Evolutionary conservation across 2,113 vertebrate genomes (phyloP).

Genomic region (Gila orcuttii): DNA sequence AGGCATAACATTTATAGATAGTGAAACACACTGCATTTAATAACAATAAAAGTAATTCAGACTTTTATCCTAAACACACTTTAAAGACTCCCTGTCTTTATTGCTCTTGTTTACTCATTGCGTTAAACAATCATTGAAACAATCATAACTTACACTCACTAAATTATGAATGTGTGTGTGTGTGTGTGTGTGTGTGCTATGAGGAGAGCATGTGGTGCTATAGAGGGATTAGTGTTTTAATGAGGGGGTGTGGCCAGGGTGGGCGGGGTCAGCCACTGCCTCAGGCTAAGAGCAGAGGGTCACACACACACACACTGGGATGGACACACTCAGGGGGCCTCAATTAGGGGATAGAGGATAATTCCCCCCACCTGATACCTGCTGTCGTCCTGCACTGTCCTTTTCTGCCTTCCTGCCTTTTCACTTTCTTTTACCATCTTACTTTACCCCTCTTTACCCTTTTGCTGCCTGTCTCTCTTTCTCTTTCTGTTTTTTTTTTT

Average conservation of each 20-base stretch:
- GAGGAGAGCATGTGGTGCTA: slow-evolving; percentile 55
- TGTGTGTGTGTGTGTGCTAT: slow-evolving; percentile 32
- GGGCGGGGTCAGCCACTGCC: slow-evolving; percentile 58
- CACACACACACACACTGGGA: slow-evolving; percentile 49
- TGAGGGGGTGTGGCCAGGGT: slow-evolving; percentile 58
- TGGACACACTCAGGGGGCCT: slow-evolving; percentile 53
- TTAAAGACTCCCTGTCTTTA: neutral
- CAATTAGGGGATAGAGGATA: slow-evolving; percentile 57
- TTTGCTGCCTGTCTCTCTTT: neutral
- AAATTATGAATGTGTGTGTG: no score
- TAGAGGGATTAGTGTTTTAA: slow-evolving; percentile 62
- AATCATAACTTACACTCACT: no score
- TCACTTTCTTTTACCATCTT: slow-evolving; percentile 20
- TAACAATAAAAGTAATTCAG: neutral
- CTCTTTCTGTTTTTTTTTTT: neutral
- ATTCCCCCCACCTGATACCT: slow-evolving; percentile 63
- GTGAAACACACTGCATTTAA: neutral
- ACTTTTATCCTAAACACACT: neutral
- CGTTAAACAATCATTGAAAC: neutral
- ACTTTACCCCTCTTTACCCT: slow-evolving; percentile 33
- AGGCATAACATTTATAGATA: neutral
- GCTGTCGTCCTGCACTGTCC: slow-evolving; percentile 47
- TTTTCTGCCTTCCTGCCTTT: slow-evolving; percentile 15
- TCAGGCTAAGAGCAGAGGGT: slow-evolving; percentile 62
- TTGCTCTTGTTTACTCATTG: neutral